Percentiles rank a stretch among this genome's conserved stretches.
phyloP scores from a whole-genome alignment of 2,113 vertebrate species.

The Caranx ignobilis region DNA sequence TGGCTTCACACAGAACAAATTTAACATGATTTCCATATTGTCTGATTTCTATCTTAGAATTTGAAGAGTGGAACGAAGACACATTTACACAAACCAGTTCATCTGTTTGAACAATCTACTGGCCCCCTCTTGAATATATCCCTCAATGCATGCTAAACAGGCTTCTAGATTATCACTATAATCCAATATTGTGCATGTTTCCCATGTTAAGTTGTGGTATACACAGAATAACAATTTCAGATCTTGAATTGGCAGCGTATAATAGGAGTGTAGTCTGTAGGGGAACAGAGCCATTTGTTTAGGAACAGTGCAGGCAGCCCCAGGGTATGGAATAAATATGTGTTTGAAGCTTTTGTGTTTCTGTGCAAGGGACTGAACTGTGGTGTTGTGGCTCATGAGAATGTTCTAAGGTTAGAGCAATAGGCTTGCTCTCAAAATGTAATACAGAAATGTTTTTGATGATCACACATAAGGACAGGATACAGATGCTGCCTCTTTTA shows the following conservation, averaged over 20 bases:
- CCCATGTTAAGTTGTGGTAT: conserved; percentile 58
- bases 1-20: conserved; percentile 60
- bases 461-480: conserved; percentile 12
- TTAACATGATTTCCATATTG: conserved; percentile 65
- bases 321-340: conserved; percentile 55
- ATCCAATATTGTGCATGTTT: conserved; percentile 60
- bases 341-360: conserved; percentile 64
- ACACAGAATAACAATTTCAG: conserved; percentile 60
- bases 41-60: conserved; percentile 65
- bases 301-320: conserved; percentile 40
- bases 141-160: conserved; percentile 71
- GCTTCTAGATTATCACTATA: conserved; percentile 59
- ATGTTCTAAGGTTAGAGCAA: conserved; percentile 43
- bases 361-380: conserved; percentile 23
- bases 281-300: conserved; percentile 60
- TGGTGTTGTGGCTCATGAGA: conserved; percentile 35
- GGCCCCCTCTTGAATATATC: conserved; percentile 39
- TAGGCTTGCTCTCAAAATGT: conserved; percentile 33
- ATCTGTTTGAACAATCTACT: conserved; percentile 77
- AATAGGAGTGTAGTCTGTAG: conserved; percentile 50
- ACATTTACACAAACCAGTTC: conserved; percentile 48
- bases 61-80: conserved; percentile 59
- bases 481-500: neutral
- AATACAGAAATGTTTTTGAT: conserved; percentile 38
- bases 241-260: conserved; percentile 48